Base-by-base conservation (phyloP, 2,113 vertebrate species). In the Eptatretus burgeri region DNA sequence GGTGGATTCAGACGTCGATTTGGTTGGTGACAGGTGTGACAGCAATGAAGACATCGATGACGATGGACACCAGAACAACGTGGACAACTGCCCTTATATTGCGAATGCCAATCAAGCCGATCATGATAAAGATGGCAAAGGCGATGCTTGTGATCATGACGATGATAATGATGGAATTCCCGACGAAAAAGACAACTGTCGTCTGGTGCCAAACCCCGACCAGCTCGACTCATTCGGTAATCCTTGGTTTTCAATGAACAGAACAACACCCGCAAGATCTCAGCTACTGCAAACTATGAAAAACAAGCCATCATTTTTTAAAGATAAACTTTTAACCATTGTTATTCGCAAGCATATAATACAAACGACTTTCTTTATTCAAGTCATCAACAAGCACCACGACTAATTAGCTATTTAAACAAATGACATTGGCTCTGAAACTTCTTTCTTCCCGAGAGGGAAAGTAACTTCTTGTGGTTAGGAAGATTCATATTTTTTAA, bases 51-150 rank as follows among this genome's bases (percentile, higher is more conserved):
- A 98, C 71, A 94, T 98, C 70, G 91, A 98, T 49, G 91, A 94
- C 68, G 91, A 96, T 2, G 91, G 91, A 27, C 91, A 96, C 74
- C 91, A 96, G 75, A 98, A 98, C 77, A 98, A 94, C 66, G 75
- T 96, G 72, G 91, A 98, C 77, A 98, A 98, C 71, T 98, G 91
- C 64, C 91, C 91, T n/a, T 98, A 98, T 52, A 83, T 98, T 66
- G 70, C 91, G 49, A 98, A 98, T 20, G 79, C 91, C 65, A 98
- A 98, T 76, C 89, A 98, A 74, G 89, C 76, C 2, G 89, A 98
- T 71, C 91, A 96, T 1, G 91, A 98, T 69, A 93, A 95, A 66
- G 91, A 96, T 19, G 91, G 91, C 69, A 94, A 89, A 74, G 91
- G 91, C 49, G 89, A 96, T 10, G 89, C 82, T 68, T 98, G 91